phyloP scores from a whole-genome alignment of 2,888 invertebrate species.

The Timema podura region DNA sequence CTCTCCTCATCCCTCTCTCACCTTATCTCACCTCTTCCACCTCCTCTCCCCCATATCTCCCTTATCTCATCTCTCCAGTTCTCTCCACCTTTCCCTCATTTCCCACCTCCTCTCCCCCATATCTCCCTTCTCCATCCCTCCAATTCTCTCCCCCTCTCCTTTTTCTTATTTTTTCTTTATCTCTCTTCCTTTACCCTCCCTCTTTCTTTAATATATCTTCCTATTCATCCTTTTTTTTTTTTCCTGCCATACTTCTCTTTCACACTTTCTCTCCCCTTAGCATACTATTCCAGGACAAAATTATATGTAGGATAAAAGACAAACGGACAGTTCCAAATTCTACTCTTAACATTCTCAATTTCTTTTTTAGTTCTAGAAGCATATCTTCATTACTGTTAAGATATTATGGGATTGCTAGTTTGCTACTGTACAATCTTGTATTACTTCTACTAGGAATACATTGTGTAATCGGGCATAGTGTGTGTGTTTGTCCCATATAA shows the following conservation, averaged over 20 bases:
- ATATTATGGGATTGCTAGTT: too few species aligned
- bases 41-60: neutral
- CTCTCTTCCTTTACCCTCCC: neutral
- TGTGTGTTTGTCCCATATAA: too few species aligned
- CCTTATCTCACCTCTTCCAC: conserved; percentile 1
- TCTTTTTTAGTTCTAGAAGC: too few species aligned
- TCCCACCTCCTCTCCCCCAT: conserved; percentile 19
- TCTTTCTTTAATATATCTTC: conserved; percentile 10
- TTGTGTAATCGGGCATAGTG: too few species aligned
- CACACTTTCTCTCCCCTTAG: neutral
- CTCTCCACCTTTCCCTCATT: conserved; percentile 19
- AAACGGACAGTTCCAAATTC: too few species aligned
- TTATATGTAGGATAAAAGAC: too few species aligned
- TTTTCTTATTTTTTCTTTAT: conserved; percentile 19
- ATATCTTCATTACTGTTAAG: too few species aligned
- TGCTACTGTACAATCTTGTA: too few species aligned
- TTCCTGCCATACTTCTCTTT: neutral
- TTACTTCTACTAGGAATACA: too few species aligned
- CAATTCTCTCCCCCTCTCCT: neutral
- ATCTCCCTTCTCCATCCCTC: conserved; percentile 7
- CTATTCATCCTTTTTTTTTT: neutral
- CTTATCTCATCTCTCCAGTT: conserved; percentile 9
- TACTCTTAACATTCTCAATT: too few species aligned
- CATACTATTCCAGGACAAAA: neutral
- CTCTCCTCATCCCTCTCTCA: conserved; percentile 14